Evolutionary conservation across 2,113 vertebrate species (phyloP).

Genomic region (Laticauda colubrina): DNA sequence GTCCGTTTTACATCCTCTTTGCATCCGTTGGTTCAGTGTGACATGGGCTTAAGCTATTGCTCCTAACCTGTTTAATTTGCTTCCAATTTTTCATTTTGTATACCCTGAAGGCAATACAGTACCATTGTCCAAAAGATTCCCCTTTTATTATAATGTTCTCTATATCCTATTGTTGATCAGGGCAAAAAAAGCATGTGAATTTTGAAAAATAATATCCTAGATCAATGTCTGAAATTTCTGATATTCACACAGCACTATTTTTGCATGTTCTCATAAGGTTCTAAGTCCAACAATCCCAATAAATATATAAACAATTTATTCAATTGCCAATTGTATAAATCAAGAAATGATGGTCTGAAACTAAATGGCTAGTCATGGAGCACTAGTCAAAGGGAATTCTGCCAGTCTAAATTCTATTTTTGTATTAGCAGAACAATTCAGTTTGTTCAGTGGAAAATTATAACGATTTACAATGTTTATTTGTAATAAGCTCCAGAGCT

Average conservation of each 20-base stretch:
- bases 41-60: not conserved
- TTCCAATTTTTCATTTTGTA: not conserved
- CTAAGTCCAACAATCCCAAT: not conserved
- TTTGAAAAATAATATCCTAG: not conserved
- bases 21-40: too few relatives aligned
- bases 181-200: not conserved
- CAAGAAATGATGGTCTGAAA: not conserved
- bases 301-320: not conserved
- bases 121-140: not conserved
- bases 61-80: not conserved
- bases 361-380: too few relatives aligned
- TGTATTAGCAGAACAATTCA: not conserved
- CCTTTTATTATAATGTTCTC: not conserved
- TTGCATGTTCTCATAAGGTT: not conserved
- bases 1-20: too few relatives aligned
- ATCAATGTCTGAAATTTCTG: not conserved
- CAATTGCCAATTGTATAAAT: not conserved
- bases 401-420: not conserved
- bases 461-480: not conserved
- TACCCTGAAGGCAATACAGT: not conserved
- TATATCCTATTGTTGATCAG: not conserved
- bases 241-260: not conserved
- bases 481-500: not conserved
- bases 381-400: not conserved
- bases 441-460: not conserved